A percentile compares a stretch with the other conserved stretches of the same genome.
Conservation (phyloP, 2,888 invertebrate genomes). For the Stenchaetothrips biformis region DNA sequence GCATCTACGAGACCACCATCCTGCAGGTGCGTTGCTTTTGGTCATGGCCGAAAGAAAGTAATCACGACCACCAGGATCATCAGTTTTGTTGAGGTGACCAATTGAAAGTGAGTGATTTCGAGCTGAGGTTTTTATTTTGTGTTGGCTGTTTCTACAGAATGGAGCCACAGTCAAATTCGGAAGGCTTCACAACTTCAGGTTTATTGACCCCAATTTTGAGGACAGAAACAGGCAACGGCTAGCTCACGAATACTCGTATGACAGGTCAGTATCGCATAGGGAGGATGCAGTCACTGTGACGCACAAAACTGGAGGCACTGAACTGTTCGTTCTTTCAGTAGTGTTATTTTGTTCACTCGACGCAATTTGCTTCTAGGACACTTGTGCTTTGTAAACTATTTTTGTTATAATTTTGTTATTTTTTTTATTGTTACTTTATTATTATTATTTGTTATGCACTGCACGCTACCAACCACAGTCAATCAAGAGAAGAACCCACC, state of each 20-base stretch:
- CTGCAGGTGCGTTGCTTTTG: constrained; percentile 60
- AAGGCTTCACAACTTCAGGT: constrained; percentile 78
- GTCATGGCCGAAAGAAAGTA: background rate
- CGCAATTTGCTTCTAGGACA: background rate
- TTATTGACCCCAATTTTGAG: constrained; percentile 77
- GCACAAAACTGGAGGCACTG: too few species aligned
- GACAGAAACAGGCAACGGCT: constrained; percentile 71
- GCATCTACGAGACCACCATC: constrained; percentile 87
- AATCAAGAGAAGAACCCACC: background rate
- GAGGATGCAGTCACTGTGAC: too few species aligned
- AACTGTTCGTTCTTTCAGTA: too few species aligned
- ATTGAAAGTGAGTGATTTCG: background rate
- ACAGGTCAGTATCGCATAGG: constrained; percentile 57
- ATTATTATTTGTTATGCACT: constrained; percentile 12
- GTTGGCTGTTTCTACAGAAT: constrained; percentile 53
- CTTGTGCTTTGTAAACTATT: constrained; percentile 6
- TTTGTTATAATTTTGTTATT: constrained; percentile 6
- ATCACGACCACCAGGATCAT: too few species aligned
- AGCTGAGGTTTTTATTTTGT: constrained; percentile 20
- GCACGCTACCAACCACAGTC: background rate
- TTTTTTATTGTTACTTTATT: constrained; percentile 11
- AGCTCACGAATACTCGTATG: constrained; percentile 65
- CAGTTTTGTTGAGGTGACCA: too few species aligned
- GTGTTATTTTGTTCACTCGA: background rate
- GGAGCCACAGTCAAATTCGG: constrained; percentile 82